These are phyloP conservation scores for Tipula unca DNA, from an alignment of 2,888 invertebrate genomes.

Conservation along the genomic window DNA sequence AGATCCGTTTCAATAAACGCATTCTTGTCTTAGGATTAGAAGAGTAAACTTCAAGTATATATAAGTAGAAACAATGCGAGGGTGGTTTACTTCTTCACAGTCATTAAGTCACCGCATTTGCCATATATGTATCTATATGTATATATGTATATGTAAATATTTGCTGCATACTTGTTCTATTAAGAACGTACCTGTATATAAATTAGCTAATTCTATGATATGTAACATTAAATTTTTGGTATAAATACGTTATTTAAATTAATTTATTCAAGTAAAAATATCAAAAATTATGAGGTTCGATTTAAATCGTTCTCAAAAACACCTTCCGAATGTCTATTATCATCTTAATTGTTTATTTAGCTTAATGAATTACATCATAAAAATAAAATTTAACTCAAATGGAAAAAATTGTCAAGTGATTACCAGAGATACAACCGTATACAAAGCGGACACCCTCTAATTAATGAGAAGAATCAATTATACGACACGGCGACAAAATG, in stretches of 20 bases:
- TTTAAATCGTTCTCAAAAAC: neutral
- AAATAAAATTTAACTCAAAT: neutral
- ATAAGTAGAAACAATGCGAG: neutral
- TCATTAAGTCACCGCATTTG: neutral
- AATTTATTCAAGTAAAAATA: neutral
- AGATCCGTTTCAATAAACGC: neutral
- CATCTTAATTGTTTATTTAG: constrained; percentile 8
- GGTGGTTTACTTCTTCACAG: neutral
- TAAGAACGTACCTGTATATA: neutral
- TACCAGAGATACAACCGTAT: neutral
- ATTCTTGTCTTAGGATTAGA: neutral
- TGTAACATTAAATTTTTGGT: neutral
- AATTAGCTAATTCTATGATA: neutral
- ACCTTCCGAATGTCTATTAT: neutral
- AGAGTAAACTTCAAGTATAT: neutral
- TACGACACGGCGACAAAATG: neutral
- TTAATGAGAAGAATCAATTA: neutral
- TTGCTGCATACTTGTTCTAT: neutral
- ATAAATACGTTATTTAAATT: neutral
- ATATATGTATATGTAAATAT: too few species aligned
- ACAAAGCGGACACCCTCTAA: constrained; percentile 2
- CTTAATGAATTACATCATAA: neutral
- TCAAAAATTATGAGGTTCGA: neutral
- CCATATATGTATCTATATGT: too few species aligned
- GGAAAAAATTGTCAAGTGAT: neutral